Conservation (phyloP, 2,113 vertebrate genomes). For the Melanotaenia duboulayi region DNA sequence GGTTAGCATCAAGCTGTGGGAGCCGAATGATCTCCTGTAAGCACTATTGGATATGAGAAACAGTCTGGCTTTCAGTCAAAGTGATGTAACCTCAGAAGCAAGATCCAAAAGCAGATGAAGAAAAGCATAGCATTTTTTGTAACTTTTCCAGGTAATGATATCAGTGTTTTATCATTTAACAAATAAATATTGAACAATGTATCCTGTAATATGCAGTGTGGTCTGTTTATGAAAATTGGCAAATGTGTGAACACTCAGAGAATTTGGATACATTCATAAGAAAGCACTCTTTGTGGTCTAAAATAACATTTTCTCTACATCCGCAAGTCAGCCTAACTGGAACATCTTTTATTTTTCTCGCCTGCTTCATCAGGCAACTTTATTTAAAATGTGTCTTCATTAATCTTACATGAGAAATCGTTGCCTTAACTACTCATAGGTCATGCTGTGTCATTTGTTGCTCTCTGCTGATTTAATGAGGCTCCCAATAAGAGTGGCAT, state of each 20-base stretch:
- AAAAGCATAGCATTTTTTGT: not conserved
- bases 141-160: not conserved
- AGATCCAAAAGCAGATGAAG: not conserved
- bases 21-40: conserved; percentile 64
- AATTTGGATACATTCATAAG: conserved; percentile 34
- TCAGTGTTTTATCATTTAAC: not conserved
- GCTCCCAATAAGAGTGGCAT: conserved; percentile 11
- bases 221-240: conserved; percentile 21
- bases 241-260: conserved; percentile 18
- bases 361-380: not conserved
- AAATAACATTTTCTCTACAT: not conserved
- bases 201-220: not conserved
- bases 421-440: conserved; percentile 14
- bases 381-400: conserved; percentile 26
- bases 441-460: conserved; percentile 29
- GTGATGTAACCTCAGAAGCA: conserved; percentile 46
- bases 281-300: conserved; percentile 45
- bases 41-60: conserved; percentile 53
- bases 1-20: conserved; percentile 67
- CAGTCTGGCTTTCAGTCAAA: conserved; percentile 44
- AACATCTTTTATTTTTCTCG: not conserved
- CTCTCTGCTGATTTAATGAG: conserved; percentile 50
- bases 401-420: conserved; percentile 13
- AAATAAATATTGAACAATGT: not conserved
- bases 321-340: not conserved